A percentile compares a stretch with the other conserved stretches of the same genome.
These are phyloP conservation scores for Stigmatopora argus DNA, from an alignment of 2,113 vertebrate genomes.

Conservation along the genomic window DNA sequence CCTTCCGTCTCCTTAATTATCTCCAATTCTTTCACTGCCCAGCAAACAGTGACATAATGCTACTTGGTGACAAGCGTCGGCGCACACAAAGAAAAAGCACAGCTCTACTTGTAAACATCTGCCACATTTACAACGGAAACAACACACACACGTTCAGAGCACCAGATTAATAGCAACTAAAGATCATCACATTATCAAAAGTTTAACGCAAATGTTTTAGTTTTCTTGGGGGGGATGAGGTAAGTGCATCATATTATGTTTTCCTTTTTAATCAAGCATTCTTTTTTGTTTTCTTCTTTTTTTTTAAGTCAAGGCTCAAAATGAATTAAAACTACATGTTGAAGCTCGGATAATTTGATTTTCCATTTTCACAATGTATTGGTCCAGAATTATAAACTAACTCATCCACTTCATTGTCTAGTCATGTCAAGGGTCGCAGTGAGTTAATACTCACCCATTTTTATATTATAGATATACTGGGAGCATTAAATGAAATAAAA, in stretches of 20 bases:
- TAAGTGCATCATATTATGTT: too few relatives aligned
- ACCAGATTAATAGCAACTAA: background rate
- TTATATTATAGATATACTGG: too few relatives aligned
- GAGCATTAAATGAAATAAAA: too few relatives aligned
- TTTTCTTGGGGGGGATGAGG: too few relatives aligned
- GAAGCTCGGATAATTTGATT: background rate
- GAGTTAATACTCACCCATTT: too few relatives aligned
- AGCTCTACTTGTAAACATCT: conserved; percentile 46
- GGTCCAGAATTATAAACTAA: too few relatives aligned
- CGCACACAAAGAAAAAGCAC: conserved; percentile 36
- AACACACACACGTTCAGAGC: background rate
- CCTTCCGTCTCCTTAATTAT: conserved; percentile 61
- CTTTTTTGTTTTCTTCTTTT: background rate
- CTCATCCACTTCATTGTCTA: too few relatives aligned
- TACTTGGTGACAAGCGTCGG: conserved; percentile 49
- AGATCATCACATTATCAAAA: background rate
- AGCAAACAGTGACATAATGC: conserved; percentile 66
- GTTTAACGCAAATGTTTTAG: background rate
- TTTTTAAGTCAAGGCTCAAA: background rate
- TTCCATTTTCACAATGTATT: too few relatives aligned
- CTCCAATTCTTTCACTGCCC: conserved; percentile 51
- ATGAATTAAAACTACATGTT: background rate
- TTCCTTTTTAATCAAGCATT: background rate
- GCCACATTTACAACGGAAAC: conserved; percentile 29
- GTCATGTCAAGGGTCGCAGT: too few relatives aligned